Base-by-base conservation (phyloP, 53 echinoderm and acorn worm species). In the Temnopleurus reevesii region DNA sequence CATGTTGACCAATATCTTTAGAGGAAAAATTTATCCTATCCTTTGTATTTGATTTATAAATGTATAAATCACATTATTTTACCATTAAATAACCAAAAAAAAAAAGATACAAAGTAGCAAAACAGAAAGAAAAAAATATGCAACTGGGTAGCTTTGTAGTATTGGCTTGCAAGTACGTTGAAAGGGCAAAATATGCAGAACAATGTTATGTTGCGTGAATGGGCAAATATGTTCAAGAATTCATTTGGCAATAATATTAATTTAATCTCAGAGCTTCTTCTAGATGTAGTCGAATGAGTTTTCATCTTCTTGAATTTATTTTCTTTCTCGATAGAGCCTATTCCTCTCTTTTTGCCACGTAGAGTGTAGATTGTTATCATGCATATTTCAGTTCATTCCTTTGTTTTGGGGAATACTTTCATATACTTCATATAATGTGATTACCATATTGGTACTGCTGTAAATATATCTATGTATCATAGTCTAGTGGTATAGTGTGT, bases 201-300 rank as follows among this genome's bases (percentile, higher is more conserved):
- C 41, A 36, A 71, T 71, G 29, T 80, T 80, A 41, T 80, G 12
- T 80, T 80, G 30, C 46, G 80, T 80, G 51, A 55, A 55, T 54
- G 83, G 53, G 83, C 83, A 83, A 30, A 79, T 19, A 79, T 26
- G 46, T n/a, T 46, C 15, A 27, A 30, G 35, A 83, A 83, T 83
- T 83, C 83, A 15, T 83, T 83, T 83, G 83, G 83, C 83, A 83
- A 83, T 83, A 83, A 55, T 33, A 35, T 33, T 31, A 13, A 33
- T 83, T 83, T 55, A 36, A 53, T 83, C 55, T 55, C 83, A 35
- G 36, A 55, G 83, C 83, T 83, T 83, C 83, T 83, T 18, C 5
- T 83, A 79, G 79, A 79, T 47, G 33, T 47, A 79, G 45, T 79
- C 46, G 79, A 49, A 47, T 79, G 79, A 79, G 26, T 47, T 79